Evolutionary conservation across 2,797 vertebrate genomes (phyloP).

Genomic region (Sebastes hopkinsi): DNA sequence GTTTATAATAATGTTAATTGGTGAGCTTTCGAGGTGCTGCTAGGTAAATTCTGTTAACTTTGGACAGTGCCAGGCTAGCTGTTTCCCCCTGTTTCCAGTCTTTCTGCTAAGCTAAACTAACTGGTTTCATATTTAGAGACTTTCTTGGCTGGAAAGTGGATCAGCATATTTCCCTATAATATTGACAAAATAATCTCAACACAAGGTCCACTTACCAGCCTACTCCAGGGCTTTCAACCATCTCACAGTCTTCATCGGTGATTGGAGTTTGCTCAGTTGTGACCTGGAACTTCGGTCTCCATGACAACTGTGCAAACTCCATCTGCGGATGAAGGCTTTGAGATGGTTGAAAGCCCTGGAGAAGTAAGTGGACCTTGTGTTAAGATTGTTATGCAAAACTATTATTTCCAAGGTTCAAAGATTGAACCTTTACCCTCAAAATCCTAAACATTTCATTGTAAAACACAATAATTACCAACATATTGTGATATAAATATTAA

Average conservation of each 20-base stretch:
- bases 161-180: background rate
- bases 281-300: no score
- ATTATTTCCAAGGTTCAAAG: background rate
- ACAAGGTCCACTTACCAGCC: background rate
- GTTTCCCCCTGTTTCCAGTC: background rate
- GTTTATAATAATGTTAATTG: background rate
- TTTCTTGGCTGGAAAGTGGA: background rate
- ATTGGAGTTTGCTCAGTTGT: no score
- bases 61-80: background rate
- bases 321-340: no score
- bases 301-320: no score
- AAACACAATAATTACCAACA: background rate
- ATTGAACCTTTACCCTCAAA: background rate
- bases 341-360: background rate
- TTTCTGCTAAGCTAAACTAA: background rate
- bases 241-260: background rate
- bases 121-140: background rate
- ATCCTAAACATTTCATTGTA: background rate
- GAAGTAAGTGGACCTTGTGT: background rate
- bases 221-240: background rate
- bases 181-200: background rate
- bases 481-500: background rate
- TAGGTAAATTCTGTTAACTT: background rate
- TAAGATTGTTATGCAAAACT: background rate
- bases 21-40: background rate